Percentiles rank a stretch among this genome's conserved stretches.
Conservation (phyloP, 2,113 vertebrate genomes). For the Bostrychus sinensis region DNA sequence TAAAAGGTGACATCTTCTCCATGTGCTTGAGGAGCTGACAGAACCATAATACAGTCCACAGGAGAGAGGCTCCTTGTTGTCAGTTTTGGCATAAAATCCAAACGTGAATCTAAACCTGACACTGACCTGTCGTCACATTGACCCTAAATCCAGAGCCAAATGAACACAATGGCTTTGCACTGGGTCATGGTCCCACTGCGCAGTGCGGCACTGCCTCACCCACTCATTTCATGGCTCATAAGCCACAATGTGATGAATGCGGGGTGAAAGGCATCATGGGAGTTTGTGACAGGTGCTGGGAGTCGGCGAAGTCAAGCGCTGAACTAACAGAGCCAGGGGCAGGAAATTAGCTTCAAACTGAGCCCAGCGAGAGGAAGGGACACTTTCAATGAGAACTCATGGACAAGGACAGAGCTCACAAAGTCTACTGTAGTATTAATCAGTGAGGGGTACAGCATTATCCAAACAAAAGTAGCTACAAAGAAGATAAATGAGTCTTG, state of each 20-base stretch:
- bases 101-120: slow-evolving; percentile 27
- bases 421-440: too few species aligned
- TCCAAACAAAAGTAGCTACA: too few species aligned
- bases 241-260: slow-evolving; percentile 3
- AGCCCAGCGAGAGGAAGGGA: neutral
- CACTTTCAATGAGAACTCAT: neutral
- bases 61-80: too few species aligned
- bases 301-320: slow-evolving; percentile 7
- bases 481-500: too few species aligned
- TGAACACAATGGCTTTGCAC: neutral
- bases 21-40: too few species aligned
- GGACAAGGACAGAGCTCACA: slow-evolving; percentile 5
- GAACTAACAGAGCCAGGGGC: neutral
- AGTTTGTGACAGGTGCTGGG: slow-evolving; percentile 37
- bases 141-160: slow-evolving; percentile 12
- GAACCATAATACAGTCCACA: too few species aligned
- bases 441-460: neutral
- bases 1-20: too few species aligned
- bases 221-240: slow-evolving; percentile 46
- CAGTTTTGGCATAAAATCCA: slow-evolving; percentile 14
- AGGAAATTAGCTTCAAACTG: neutral
- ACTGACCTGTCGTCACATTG: slow-evolving; percentile 18
- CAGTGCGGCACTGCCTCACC: slow-evolving; percentile 12
- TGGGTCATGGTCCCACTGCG: neutral
- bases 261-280: slow-evolving; percentile 58